Conservation (phyloP, 2,797 vertebrate species). For the Lepilemur septentrionalis region DNA sequence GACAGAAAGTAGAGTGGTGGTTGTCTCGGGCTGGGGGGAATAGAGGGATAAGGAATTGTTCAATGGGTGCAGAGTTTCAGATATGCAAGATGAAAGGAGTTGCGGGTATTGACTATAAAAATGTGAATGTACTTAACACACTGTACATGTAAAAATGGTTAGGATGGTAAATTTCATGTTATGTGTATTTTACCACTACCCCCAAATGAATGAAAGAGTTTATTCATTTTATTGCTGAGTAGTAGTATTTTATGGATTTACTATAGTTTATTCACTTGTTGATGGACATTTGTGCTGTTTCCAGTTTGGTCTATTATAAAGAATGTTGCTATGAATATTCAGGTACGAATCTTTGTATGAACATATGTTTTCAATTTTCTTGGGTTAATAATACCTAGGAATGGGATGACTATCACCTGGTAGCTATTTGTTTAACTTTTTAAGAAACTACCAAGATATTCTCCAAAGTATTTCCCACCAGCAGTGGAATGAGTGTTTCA, state of each 20-base stretch:
- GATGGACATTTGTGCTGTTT: neutral
- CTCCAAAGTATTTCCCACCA: neutral
- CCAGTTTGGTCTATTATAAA: neutral
- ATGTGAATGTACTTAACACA: neutral
- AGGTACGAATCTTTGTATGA: no score
- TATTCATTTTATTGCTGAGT: neutral
- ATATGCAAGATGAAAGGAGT: neutral
- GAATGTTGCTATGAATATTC: neutral
- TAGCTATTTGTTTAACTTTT: neutral
- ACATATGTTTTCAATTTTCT: no score
- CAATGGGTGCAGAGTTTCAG: neutral
- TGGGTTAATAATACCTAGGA: no score
- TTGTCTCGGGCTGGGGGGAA: no score
- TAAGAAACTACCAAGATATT: neutral
- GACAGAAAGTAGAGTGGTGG: neutral
- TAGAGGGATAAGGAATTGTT: neutral
- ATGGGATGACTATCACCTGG: no score
- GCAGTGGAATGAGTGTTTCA: neutral
- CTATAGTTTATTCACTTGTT: neutral
- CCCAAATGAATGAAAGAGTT: neutral
- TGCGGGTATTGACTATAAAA: neutral
- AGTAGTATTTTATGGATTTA: no score
- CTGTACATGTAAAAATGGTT: neutral
- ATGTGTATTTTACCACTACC: neutral
- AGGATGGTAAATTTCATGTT: neutral